A percentile compares a stretch with the other conserved stretches of the same genome.
Evolutionary conservation across 1,140 invertebrate genomes (phyloP).

Genomic region (Lamellibrachia luymesi): DNA sequence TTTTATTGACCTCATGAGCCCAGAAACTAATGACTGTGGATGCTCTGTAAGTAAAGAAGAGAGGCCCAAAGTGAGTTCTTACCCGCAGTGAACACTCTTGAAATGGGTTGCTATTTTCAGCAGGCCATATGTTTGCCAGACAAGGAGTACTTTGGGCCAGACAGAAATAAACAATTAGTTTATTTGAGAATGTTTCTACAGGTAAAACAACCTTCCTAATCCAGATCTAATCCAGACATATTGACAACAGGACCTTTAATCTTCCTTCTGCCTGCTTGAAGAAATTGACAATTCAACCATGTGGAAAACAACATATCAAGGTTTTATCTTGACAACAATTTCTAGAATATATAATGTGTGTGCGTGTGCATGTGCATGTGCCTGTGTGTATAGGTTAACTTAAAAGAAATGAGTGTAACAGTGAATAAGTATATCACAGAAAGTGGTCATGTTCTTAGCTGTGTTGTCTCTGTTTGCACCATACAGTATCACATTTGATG

Average conservation of each 20-base stretch:
- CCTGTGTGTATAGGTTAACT: neutral
- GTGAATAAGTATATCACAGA: neutral
- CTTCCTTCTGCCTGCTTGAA: no score
- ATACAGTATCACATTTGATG: no score
- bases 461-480: no score
- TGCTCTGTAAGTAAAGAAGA: no score
- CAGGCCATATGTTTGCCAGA: neutral
- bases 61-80: neutral
- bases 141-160: neutral
- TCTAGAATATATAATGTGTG: neutral
- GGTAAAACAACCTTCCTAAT: neutral
- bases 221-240: no score
- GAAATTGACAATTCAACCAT: no score
- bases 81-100: no score
- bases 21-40: neutral
- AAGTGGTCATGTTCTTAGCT: no score
- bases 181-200: neutral
- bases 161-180: neutral
- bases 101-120: no score
- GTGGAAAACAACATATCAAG: neutral
- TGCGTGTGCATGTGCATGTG: neutral
- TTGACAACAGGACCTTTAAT: no score
- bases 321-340: neutral
- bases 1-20: neutral
- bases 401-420: neutral